Conservation (phyloP, 2,113 vertebrate genomes). For the Myrmecobius fasciatus region DNA sequence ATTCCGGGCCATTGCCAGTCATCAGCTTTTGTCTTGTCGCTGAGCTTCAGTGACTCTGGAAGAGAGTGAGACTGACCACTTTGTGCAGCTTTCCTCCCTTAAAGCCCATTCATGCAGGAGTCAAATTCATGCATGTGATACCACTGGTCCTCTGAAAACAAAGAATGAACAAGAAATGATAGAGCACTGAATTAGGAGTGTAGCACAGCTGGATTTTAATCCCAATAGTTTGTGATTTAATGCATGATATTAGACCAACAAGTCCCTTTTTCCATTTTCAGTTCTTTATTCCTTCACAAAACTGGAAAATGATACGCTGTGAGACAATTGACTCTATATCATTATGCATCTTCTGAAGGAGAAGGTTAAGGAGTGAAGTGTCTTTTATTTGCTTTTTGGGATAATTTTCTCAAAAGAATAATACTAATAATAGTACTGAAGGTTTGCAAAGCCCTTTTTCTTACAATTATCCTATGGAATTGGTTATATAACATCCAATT, state of each 20-base stretch:
- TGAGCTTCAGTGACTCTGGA: background rate
- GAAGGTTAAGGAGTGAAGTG: background rate
- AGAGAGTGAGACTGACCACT: too few species aligned
- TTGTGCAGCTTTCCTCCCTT: background rate
- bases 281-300: conserved; percentile 24
- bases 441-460: background rate
- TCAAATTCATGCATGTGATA: too few species aligned
- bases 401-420: background rate
- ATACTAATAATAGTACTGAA: background rate
- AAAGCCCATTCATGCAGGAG: background rate
- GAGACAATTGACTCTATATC: too few species aligned
- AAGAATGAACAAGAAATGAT: too few species aligned
- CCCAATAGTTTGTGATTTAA: background rate
- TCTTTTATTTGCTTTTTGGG: background rate
- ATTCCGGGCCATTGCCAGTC: too few species aligned
- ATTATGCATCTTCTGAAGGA: background rate
- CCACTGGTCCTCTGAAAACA: too few species aligned
- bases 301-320: background rate
- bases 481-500: background rate
- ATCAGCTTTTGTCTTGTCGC: background rate
- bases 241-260: background rate
- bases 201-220: background rate
- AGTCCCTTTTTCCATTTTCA: background rate
- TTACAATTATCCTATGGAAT: background rate
- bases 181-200: background rate